phyloP scores from a whole-genome alignment of 2,113 vertebrate species.

The Tautogolabrus adspersus region DNA sequence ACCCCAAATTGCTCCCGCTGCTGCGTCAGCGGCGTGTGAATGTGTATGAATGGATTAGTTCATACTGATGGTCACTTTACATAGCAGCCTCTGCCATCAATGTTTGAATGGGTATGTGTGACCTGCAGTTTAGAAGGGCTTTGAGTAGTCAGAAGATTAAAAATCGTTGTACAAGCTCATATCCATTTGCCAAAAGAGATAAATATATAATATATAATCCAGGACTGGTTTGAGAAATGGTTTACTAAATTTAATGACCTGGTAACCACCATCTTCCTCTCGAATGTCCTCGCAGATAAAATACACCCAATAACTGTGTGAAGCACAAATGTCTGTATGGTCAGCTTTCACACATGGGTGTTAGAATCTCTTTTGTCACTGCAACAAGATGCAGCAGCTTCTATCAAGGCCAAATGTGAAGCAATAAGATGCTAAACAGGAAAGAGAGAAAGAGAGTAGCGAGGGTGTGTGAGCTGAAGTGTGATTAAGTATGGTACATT shows the following conservation, averaged over 20 bases:
- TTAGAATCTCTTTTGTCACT: neutral
- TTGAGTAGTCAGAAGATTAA: no score
- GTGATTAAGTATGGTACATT: slow-evolving; percentile 50
- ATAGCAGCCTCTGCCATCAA: no score
- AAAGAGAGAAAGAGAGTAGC: neutral
- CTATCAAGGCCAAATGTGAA: slow-evolving; percentile 1
- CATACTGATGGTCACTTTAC: no score
- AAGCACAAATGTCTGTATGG: slow-evolving; percentile 4
- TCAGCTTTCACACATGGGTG: slow-evolving; percentile 12
- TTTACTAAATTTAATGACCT: neutral
- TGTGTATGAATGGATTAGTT: no score
- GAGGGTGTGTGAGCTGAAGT: neutral
- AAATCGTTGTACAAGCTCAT: no score
- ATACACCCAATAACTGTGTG: neutral
- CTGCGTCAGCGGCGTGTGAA: no score
- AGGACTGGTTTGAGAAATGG: neutral
- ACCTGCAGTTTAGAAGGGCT: no score
- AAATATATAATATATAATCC: no score
- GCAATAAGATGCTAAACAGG: slow-evolving; percentile 15
- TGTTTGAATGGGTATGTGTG: no score
- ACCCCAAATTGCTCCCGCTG: no score
- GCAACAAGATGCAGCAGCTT: neutral
- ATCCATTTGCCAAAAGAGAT: neutral
- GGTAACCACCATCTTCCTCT: neutral
- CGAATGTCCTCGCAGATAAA: neutral